Conservation (phyloP, 2,113 vertebrate genomes). For the Lepisosteus osseus region DNA sequence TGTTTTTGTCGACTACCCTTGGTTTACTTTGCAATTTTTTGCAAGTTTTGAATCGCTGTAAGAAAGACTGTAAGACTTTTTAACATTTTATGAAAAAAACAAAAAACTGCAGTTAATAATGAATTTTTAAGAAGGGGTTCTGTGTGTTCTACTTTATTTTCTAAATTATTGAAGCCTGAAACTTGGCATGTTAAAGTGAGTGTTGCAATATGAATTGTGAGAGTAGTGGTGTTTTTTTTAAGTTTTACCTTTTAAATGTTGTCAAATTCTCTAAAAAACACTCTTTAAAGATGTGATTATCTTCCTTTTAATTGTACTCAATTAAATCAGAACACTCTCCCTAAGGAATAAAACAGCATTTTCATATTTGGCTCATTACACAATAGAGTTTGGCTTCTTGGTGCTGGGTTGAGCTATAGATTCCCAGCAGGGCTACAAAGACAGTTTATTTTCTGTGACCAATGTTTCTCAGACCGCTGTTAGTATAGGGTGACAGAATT, state of each 20-base stretch:
- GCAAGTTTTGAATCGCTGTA: too few relatives aligned
- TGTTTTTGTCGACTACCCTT: too few relatives aligned
- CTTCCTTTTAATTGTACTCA: slow-evolving; percentile 14
- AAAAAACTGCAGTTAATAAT: not conserved
- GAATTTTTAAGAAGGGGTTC: not conserved
- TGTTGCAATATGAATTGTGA: slow-evolving; percentile 11
- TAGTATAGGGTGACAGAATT: not conserved
- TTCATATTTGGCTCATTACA: slow-evolving; percentile 14
- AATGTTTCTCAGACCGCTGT: not conserved
- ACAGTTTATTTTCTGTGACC: not conserved
- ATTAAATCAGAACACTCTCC: slow-evolving; percentile 6
- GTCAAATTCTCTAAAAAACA: slow-evolving; percentile 18
- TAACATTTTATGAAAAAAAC: too few relatives aligned
- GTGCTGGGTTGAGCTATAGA: not conserved
- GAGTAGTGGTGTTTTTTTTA: not conserved
- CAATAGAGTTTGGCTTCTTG: not conserved
- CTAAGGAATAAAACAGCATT: slow-evolving; percentile 7
- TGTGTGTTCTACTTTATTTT: too few relatives aligned
- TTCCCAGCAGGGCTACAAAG: slow-evolving; percentile 1
- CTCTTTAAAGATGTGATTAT: slow-evolving; percentile 16
- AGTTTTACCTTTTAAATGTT: not conserved
- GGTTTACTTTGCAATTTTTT: too few relatives aligned
- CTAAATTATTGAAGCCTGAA: too few relatives aligned
- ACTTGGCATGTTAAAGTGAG: too few relatives aligned
- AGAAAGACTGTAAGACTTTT: too few relatives aligned